Conservation (phyloP, 2,888 invertebrate genomes). For the Calameuta idolon region DNA sequence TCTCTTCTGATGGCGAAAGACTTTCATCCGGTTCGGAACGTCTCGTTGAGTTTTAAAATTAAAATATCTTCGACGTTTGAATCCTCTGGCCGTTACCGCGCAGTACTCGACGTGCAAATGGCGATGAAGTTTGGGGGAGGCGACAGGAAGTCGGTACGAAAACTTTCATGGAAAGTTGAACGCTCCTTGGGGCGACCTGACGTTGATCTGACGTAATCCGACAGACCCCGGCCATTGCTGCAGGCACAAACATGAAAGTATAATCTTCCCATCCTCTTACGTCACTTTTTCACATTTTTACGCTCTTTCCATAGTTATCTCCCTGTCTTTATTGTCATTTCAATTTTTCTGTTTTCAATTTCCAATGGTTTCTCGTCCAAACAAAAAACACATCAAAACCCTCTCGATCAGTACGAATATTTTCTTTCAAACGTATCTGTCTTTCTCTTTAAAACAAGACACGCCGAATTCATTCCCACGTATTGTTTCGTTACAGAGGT, state of each 20-base stretch:
- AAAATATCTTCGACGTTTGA: neutral
- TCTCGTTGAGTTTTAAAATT: neutral
- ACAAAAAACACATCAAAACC: neutral
- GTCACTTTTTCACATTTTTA: neutral
- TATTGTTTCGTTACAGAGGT: constrained; percentile 5
- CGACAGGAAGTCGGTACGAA: neutral
- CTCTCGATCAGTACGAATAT: too few relatives aligned
- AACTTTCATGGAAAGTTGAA: neutral
- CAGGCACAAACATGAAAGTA: neutral
- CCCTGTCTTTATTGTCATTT: neutral
- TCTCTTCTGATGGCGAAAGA: neutral
- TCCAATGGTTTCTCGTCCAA: neutral
- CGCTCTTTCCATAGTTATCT: neutral
- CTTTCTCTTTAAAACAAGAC: neutral
- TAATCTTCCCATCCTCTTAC: neutral
- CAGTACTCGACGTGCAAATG: neutral
- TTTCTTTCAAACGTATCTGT: neutral
- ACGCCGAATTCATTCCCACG: neutral
- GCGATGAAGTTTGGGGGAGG: neutral
- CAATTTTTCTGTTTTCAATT: neutral
- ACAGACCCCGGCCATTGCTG: constrained; percentile 7
- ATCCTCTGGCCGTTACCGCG: neutral
- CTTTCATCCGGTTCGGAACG: neutral
- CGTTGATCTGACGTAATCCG: constrained; percentile 30
- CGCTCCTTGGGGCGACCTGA: neutral